These are phyloP conservation scores for Fregata magnificens DNA, from an alignment of 2,113 vertebrate species.

Conservation along the genomic window DNA sequence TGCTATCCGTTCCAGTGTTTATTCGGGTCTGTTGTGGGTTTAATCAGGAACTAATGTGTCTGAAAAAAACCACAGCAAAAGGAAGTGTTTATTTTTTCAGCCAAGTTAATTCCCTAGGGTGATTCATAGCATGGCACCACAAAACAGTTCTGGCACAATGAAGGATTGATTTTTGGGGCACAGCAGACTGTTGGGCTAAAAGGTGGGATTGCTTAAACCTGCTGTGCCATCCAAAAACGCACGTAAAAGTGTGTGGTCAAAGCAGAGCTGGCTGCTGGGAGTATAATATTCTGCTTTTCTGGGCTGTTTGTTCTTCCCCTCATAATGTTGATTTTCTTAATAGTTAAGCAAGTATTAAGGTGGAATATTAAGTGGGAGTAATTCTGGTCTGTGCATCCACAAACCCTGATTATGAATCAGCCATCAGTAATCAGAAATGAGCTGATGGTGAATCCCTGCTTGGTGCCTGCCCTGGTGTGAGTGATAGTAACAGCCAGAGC, in stretches of 20 bases:
- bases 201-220: neutral
- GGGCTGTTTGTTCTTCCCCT: neutral
- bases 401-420: neutral
- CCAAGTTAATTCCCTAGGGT: neutral
- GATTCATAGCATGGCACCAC: neutral
- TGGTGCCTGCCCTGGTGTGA: accelerated
- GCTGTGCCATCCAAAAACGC: neutral
- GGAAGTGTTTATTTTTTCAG: neutral
- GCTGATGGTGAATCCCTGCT: neutral
- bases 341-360: neutral
- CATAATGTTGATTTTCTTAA: neutral
- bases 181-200: neutral
- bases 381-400: neutral
- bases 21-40: neutral
- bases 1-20: neutral
- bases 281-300: neutral
- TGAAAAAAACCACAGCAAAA: neutral
- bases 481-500: neutral
- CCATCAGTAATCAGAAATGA: neutral
- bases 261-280: neutral
- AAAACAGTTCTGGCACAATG: neutral
- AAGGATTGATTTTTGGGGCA: neutral
- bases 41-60: neutral
- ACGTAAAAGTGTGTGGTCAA: neutral
- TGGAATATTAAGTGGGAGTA: neutral